Evolutionary conservation across 2,113 vertebrate genomes (phyloP).

Genomic region (Brachirus orientalis): DNA sequence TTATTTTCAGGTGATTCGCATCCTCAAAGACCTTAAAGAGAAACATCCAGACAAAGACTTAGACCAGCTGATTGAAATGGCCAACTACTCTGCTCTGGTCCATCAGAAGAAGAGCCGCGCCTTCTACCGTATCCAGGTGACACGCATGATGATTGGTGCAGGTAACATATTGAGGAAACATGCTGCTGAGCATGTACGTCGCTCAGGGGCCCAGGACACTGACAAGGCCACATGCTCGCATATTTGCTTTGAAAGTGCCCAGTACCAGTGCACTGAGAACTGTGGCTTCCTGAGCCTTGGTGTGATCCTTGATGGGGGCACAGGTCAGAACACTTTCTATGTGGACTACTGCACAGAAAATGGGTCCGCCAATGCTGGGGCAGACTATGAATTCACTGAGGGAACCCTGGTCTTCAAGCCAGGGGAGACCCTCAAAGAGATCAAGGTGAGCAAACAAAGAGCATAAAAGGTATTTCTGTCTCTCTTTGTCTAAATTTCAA

Average conservation of each 20-base stretch:
- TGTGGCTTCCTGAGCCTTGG: slow-evolving; percentile 85
- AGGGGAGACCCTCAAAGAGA: slow-evolving; percentile 78
- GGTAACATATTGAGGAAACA: slow-evolving; percentile 92
- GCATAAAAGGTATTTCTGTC: too few relatives aligned
- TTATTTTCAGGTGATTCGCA: slow-evolving; percentile 83
- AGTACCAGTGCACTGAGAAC: slow-evolving; percentile 94
- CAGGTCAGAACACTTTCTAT: slow-evolving; percentile 87
- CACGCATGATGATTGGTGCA: slow-evolving; percentile 90
- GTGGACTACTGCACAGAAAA: slow-evolving; percentile 96
- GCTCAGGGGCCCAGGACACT: slow-evolving; percentile 9
- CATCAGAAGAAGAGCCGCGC: slow-evolving; percentile 95
- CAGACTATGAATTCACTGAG: slow-evolving; percentile 86
- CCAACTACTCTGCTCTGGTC: slow-evolving; percentile 89
- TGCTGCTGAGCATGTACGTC: slow-evolving; percentile 81
- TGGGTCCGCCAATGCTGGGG: slow-evolving; percentile 92
- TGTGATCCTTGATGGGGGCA: slow-evolving; percentile 83
- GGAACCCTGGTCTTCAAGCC: slow-evolving; percentile 81
- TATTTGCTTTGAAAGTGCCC: slow-evolving; percentile 89
- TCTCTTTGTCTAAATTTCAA: not conserved
- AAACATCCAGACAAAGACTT: slow-evolving; percentile 93
- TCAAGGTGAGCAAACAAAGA: slow-evolving; percentile 68
- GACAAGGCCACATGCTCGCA: slow-evolving; percentile 81
- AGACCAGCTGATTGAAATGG: slow-evolving; percentile 92
- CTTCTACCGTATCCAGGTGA: slow-evolving; percentile 94
- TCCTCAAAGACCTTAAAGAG: slow-evolving; percentile 92